phyloP scores from a whole-genome alignment of 64 coral and sea anemone genomes.

The Stichodactyla helianthus region DNA sequence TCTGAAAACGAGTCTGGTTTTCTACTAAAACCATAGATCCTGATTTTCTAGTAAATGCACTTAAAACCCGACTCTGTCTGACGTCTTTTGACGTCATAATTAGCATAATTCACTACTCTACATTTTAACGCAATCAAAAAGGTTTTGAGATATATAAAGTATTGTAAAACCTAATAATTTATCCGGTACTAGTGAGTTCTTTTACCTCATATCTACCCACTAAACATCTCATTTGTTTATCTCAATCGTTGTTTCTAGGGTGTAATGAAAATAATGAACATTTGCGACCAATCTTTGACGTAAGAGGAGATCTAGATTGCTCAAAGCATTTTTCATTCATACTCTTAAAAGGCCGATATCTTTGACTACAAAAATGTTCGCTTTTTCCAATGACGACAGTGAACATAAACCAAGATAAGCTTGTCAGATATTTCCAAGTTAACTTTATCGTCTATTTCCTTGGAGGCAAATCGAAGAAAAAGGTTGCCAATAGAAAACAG shows the following conservation, averaged over 20 bases:
- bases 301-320: background rate
- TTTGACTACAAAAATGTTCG: background rate
- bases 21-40: background rate
- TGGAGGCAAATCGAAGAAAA: background rate
- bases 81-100: background rate
- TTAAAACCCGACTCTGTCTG: background rate
- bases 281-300: background rate
- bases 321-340: background rate
- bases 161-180: background rate
- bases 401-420: background rate
- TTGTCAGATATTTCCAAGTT: background rate
- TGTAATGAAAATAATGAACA: background rate
- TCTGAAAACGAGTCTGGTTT: background rate
- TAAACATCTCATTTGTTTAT: no score
- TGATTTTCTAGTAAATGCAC: background rate
- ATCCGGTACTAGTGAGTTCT: background rate
- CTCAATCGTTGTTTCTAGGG: background rate
- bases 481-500: background rate
- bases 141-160: background rate
- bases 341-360: background rate
- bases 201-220: background rate
- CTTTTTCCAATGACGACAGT: background rate
- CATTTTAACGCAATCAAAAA: background rate
- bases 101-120: background rate
- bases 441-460: background rate